Conservation (phyloP, 2,888 invertebrate species). For the Penaeus monodon region DNA sequence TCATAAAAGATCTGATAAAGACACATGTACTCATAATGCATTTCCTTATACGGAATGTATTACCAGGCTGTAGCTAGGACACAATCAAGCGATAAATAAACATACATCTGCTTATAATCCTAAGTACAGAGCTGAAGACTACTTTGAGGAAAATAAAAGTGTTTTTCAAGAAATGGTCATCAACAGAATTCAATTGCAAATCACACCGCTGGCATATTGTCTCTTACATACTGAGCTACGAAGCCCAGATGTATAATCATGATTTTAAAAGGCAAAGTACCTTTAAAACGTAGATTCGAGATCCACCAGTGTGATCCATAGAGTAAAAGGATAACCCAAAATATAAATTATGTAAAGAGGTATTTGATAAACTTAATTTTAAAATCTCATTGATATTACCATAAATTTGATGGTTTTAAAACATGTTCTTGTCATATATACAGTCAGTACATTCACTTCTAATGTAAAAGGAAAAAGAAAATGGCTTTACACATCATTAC, state of each 20-base stretch:
- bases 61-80: background rate
- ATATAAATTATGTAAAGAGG: too few relatives aligned
- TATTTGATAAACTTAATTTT: too few relatives aligned
- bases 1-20: background rate
- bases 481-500: background rate
- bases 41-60: background rate
- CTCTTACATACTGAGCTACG: too few relatives aligned
- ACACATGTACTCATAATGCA: background rate
- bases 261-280: too few relatives aligned
- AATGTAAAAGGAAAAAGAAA: background rate
- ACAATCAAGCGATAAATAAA: slow-evolving; percentile 14
- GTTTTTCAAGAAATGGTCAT: background rate
- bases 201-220: too few relatives aligned
- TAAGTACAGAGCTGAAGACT: slow-evolving; percentile 11
- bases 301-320: too few relatives aligned
- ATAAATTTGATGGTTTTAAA: too few relatives aligned
- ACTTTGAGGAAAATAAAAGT: background rate
- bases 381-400: too few relatives aligned
- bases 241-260: too few relatives aligned
- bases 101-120: background rate
- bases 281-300: too few relatives aligned
- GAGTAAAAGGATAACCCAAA: too few relatives aligned
- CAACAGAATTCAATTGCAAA: background rate
- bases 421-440: background rate
- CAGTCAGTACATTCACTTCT: background rate